Evolutionary conservation across 2,888 invertebrate genomes (phyloP), one percentile per base, ranked within the genome.

Genomic region (Germaria angustata): DNA sequence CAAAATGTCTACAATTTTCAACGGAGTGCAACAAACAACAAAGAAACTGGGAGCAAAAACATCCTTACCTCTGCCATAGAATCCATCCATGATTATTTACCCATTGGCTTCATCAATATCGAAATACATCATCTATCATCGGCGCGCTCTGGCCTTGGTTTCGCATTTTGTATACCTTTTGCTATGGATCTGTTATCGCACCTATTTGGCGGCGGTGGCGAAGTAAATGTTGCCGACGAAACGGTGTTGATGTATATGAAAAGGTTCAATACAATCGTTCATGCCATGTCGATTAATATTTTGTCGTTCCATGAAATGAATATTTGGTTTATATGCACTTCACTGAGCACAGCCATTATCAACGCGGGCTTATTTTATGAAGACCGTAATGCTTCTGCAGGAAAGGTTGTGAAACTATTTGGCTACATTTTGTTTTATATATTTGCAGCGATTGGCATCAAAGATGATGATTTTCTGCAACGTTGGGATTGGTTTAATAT

Each of bases 321-420:
- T 65, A 65, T 76, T 59, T 80, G 80, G 80, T 76, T 80, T 41
- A n/a, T 63, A 13, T 44, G 63, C n/a, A 24, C 76, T 76, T 69
- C 65, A 65, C 46, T 69, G 4, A 6, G 57, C 9, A 44, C 69
- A 13, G 1, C 59, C 11, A 24, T 80, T 6, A 15, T 76, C 0
- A 65, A n/a, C 34, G 32, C 1, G 39, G 75, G 65, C 3, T 41
- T 76, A 34, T 41, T 36, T 44, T 24, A 2, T 0, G 69, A 76
- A 53, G 9, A 15, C 11, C 13, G 63, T 15, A 22, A 57, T 46
- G 34, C 17, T 13, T 28, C 24, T 44, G n/a, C n/a, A 20, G 39
- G 57, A 24, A 49, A 51, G 28, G 44, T 17, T 51, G 3, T 76
- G 2, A 75, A 80, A 76, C 53, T 71, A 59, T 36, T 75, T 63